Percentiles rank a stretch among this genome's conserved stretches.
These are phyloP conservation scores for Notarius quadriscutis DNA, from an alignment of 2,113 vertebrate genomes.

Conservation along the genomic window DNA sequence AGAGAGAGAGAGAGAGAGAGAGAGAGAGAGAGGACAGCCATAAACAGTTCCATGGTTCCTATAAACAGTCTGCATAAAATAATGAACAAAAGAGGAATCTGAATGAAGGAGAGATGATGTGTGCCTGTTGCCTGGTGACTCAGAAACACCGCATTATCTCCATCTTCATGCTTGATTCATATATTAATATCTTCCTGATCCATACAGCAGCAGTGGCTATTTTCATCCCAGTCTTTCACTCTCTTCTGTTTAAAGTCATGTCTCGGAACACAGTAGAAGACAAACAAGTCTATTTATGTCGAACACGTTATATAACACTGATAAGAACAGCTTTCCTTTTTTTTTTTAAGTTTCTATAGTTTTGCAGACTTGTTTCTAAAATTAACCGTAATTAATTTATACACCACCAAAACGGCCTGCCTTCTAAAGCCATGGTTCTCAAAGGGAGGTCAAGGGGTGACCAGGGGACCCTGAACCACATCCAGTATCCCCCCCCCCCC, in stretches of 20 bases:
- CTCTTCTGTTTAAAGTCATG: not conserved
- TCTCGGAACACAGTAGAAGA: not conserved
- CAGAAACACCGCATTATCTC: constrained; percentile 23
- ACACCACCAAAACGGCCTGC: not conserved
- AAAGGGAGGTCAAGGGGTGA: not conserved
- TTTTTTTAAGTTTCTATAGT: not conserved
- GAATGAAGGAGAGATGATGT: not conserved
- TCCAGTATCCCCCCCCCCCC: not conserved
- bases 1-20: constrained; percentile 3
- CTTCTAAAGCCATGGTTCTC: not conserved
- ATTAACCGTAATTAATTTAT: not conserved
- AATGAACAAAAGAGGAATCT: constrained; percentile 3
- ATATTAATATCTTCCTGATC: constrained; percentile 11
- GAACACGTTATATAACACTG: not conserved
- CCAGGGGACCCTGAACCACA: not conserved
- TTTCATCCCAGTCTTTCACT: not conserved
- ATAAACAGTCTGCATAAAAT: constrained; percentile 9
- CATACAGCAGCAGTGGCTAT: not conserved
- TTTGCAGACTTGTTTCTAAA: not conserved
- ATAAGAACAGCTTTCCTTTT: not conserved
- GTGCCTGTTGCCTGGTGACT: constrained; percentile 10
- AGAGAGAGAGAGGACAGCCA: not conserved
- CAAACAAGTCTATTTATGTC: not conserved
- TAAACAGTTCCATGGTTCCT: not conserved
- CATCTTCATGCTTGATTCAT: not conserved